Conservation (phyloP, 2,888 invertebrate species). For the Ichneumoninae sp. region DNA sequence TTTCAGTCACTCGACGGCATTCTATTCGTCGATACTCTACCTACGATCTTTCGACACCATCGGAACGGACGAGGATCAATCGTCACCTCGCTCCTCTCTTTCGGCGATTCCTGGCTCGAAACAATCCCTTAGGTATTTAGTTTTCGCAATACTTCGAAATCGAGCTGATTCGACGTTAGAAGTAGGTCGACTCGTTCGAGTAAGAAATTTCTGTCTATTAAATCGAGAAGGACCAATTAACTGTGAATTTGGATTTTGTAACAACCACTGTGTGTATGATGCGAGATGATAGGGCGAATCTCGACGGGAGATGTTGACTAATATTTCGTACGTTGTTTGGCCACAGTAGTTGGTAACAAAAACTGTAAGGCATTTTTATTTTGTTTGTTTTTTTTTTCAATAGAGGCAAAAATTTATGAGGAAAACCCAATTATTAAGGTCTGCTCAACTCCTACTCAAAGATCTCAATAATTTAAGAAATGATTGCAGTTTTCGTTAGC, state of each 20-base stretch:
- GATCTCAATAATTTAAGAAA: no score
- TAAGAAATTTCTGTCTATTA: conserved; percentile 36
- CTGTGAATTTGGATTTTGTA: conserved; percentile 20
- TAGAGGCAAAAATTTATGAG: background rate
- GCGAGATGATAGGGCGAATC: conserved; percentile 6
- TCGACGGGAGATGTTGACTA: background rate
- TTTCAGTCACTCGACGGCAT: background rate
- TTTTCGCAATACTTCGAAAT: conserved; percentile 4
- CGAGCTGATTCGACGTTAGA: background rate
- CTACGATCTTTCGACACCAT: background rate
- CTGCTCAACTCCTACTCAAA: no score
- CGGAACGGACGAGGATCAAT: background rate
- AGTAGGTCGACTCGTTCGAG: background rate
- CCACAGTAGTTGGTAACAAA: no score
- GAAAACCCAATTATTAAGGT: background rate
- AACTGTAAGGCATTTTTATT: no score
- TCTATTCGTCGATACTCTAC: background rate
- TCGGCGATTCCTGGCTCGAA: background rate
- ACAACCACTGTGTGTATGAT: conserved; percentile 10
- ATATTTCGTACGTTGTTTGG: background rate
- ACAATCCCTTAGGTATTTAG: background rate
- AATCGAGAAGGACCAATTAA: conserved; percentile 2
- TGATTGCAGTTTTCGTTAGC: background rate
- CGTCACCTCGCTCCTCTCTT: background rate
- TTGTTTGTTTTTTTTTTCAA: no score